phyloP scores from a whole-genome alignment of 2,888 invertebrate species.

The Lithophane ornitopus region DNA sequence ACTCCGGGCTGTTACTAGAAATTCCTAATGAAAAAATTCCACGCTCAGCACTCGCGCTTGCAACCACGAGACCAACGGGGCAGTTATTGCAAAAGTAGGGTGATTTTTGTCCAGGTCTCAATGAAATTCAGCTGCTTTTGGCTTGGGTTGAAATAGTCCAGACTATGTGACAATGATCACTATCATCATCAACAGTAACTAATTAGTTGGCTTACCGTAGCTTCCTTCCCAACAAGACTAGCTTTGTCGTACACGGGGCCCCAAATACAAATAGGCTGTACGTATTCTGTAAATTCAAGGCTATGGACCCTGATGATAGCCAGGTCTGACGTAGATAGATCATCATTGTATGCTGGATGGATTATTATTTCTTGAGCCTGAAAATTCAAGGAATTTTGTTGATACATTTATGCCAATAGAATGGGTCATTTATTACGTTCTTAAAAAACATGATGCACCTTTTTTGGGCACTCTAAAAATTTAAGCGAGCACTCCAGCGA shows the following conservation, averaged over 20 bases:
- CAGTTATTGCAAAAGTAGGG: too few species aligned
- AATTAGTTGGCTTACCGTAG: slow-evolving; percentile 74
- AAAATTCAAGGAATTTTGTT: neutral
- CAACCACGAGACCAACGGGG: too few species aligned
- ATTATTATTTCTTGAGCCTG: slow-evolving; percentile 81
- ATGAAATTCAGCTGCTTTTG: neutral
- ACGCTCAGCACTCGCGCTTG: too few species aligned
- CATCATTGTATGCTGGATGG: slow-evolving; percentile 79
- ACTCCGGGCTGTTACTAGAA: too few species aligned
- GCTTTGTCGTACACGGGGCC: slow-evolving; percentile 84
- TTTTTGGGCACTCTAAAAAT: neutral
- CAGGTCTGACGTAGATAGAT: slow-evolving; percentile 81
- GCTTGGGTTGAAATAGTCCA: neutral
- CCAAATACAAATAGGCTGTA: slow-evolving; percentile 87
- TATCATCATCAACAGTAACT: neutral
- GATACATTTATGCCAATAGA: neutral
- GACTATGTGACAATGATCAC: neutral
- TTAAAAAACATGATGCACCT: neutral
- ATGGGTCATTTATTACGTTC: neutral
- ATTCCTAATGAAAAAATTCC: too few species aligned
- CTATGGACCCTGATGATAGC: slow-evolving; percentile 82
- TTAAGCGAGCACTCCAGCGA: too few species aligned
- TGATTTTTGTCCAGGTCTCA: too few species aligned
- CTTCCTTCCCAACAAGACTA: slow-evolving; percentile 78
- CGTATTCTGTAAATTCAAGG: slow-evolving; percentile 81